Conservation (phyloP, 2,797 vertebrate genomes). For the Sciurus carolinensis region DNA sequence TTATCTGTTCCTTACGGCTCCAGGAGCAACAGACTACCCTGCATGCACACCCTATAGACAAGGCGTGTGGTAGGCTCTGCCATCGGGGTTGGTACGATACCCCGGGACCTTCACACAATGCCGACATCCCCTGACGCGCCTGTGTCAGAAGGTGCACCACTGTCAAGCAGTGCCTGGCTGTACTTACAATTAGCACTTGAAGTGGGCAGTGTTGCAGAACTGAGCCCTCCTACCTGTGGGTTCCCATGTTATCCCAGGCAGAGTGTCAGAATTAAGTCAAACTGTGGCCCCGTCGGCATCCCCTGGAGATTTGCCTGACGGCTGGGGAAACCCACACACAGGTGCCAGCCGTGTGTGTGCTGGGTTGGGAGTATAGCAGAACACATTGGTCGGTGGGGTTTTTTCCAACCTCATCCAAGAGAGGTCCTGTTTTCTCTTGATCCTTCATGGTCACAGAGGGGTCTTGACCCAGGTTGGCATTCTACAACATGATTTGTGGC, state of each 20-base stretch:
- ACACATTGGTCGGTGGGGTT: too few relatives aligned
- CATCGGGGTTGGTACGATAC: background rate
- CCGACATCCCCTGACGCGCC: background rate
- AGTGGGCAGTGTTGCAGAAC: background rate
- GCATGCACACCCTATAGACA: too few relatives aligned
- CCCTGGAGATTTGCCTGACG: background rate
- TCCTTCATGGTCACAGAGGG: background rate
- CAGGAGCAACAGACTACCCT: too few relatives aligned
- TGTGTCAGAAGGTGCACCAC: background rate
- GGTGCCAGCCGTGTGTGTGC: background rate
- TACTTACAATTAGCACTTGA: background rate
- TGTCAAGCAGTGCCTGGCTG: background rate
- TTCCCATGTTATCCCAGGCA: background rate
- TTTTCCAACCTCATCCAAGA: background rate
- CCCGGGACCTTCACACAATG: background rate
- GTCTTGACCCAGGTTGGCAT: too few relatives aligned
- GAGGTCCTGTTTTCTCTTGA: background rate
- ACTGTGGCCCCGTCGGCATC: too few relatives aligned
- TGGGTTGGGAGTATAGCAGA: background rate
- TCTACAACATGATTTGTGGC: background rate
- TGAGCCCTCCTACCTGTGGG: background rate
- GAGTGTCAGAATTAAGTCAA: background rate
- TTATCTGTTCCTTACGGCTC: too few relatives aligned
- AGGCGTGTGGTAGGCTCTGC: too few relatives aligned
- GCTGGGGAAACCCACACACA: background rate